These are phyloP conservation scores for Euura lappo DNA, from an alignment of 1,140 invertebrate species.

Conservation along the genomic window DNA sequence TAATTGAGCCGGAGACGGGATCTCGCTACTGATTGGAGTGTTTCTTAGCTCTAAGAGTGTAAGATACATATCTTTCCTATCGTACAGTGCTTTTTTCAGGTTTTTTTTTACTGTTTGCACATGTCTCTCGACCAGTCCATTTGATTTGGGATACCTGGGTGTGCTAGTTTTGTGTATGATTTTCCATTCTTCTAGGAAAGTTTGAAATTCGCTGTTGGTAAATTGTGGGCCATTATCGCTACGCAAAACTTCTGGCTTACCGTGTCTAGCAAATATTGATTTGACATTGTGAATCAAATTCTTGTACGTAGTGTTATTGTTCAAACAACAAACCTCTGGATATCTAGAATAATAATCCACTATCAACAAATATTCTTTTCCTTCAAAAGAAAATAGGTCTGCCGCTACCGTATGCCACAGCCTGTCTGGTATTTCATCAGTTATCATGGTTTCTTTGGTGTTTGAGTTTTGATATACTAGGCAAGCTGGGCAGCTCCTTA, in stretches of 20 bases:
- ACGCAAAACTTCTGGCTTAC: too few relatives aligned
- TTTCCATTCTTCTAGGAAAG: conserved; percentile 44
- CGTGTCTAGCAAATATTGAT: too few relatives aligned
- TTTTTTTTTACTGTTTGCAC: conserved; percentile 42
- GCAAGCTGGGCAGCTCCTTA: too few relatives aligned
- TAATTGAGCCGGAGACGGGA: neutral
- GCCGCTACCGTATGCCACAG: too few relatives aligned
- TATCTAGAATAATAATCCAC: conserved; percentile 38
- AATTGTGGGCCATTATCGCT: conserved; percentile 56
- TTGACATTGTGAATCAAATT: too few relatives aligned
- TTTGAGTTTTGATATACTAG: too few relatives aligned
- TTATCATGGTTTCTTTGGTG: too few relatives aligned
- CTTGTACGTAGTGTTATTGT: conserved; percentile 46
- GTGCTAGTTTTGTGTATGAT: conserved; percentile 43
- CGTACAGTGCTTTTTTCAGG: conserved; percentile 27
- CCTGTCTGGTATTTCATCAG: too few relatives aligned
- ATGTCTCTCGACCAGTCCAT: conserved; percentile 49
- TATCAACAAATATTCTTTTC: conserved; percentile 20
- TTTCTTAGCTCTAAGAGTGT: neutral
- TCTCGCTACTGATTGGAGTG: neutral
- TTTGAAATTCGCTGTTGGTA: conserved; percentile 43
- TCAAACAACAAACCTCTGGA: conserved; percentile 45
- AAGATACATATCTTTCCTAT: neutral
- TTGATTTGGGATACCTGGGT: conserved; percentile 46
- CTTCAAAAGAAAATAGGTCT: too few relatives aligned